Base-by-base conservation (phyloP, 1,140 invertebrate genomes). In the Centruroides sculpturatus region DNA sequence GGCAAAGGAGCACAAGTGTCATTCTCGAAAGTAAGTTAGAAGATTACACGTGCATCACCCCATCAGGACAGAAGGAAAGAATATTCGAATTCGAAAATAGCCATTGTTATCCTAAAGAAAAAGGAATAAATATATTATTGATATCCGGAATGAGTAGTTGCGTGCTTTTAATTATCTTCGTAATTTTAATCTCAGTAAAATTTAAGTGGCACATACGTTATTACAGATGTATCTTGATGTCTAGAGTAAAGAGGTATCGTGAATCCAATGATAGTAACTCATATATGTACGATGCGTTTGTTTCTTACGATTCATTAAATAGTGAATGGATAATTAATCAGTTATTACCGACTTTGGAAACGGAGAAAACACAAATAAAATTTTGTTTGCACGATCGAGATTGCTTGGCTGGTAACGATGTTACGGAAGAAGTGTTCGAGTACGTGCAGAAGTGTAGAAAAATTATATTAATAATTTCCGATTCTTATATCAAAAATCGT, bases 331-430 rank as follows among this genome's bases (percentile, higher is more conserved):
- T 84, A 5, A 67, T 78, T 3, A 70, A 77, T 23, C 64, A 69
- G 7, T 72, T 84, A 64, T 74, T 82, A 35, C 69, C 71, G 8
- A 74, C 78, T 61, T 64, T 85, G 51, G 82, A 84, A 69, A 73
- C 75, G 3, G 66, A 72, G 35, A 73, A 78, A 6, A 77, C 78
- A 3, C 73, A 73, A 67, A 74, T 80, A 35, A 79, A 78, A 64
- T 69, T 84, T 3, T 83, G 82, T 69, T 75, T 85, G 3, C 83
- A 81, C 64, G 80, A 83, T 64, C 72, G 82, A 58, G 82, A 85
- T 70, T 84, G 84, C 70, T 75, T 79, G 60, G 77, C 81, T 54
- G 82, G 82, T 8, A 73, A 76, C 0, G 74, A 79, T 50, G 82
- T 83, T 56, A 79, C 79, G 0, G 80, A 83, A 64, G 77, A 76